Base-by-base conservation (phyloP, 2,797 vertebrate species). In the Okamejei kenojei region DNA sequence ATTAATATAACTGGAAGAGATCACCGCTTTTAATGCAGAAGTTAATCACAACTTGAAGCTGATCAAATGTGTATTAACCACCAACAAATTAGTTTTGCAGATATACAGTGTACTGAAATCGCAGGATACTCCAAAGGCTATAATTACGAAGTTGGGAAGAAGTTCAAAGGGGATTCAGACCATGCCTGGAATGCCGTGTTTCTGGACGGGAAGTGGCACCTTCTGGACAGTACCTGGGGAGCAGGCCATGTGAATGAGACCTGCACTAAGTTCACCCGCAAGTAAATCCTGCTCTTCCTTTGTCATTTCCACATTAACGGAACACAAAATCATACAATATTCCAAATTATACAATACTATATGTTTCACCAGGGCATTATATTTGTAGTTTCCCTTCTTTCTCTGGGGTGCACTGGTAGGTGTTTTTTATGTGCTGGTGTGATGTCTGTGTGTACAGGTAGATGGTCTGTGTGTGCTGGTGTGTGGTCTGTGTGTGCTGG, bases 141-240 rank as follows among this genome's bases (percentile, higher is more conserved):
- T 0, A 94, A 95, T 81, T 97, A 97, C 94, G 95, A 95, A 94
- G 93, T 88, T 0, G 97, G 97, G 0, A 95, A 97, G 94, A 96
- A 94, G 93, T 96, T 97, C 58, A 94, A 95, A 0, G 96, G 95
- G 61, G 94, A 96, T 32, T 94, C 95, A 0, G 94, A 96, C 94
- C 97, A 97, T 0, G 95, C 96, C 93, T 97, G 97, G 97, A 97
- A 97, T 0, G 96, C 96, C 0, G 97, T 97, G 76, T 96, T 94
- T 94, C 95, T 97, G 13, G 96, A 96, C 1, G 96, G 95, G 78
- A 94, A 94, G 65, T 97, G 97, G 97, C 97, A 97, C 93, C 94
- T 97, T 38, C 94, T 97, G 29, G 97, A 97, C 86, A 96, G 96
- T 94, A 97, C 97, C 73, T 97, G 97, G 97, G 97, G 97, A 81